Evolutionary conservation across 1,140 invertebrate genomes (phyloP), one percentile per base, ranked within the genome.

Genomic region (Eulimnadia texana): DNA sequence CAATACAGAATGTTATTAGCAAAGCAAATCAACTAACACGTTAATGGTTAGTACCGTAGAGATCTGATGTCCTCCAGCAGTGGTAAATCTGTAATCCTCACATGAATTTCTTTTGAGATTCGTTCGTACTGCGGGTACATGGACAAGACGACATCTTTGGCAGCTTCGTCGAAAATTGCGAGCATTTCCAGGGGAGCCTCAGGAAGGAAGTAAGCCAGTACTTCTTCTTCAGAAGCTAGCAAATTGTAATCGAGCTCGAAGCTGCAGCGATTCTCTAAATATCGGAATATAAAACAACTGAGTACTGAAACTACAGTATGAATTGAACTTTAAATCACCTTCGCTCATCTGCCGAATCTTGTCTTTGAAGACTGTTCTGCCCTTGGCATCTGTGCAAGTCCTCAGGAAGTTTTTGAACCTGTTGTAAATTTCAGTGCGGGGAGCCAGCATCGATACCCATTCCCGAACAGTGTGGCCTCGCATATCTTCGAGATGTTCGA

Each of bases 131-230:
- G 92, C 0, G 96, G 94, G 71, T 93, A 99, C 74, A 97, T 95
- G 28, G 83, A 85, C 16, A 96, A 72, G 0, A 99, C 94, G 61
- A 98, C 82, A 62, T 95, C 90, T 72, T 93, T 95, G 3, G 90
- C 91, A 22, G 94, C 92, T 73, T 93, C 85, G 74, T 98, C 91
- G 74, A 98, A 94, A 62, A 96, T 94, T 68, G 88, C 82, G 11
- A 98, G 72, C 85, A 98, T 94, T 79, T 98, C 90, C 50, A 86
- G 81, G 0, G 97, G 97, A 1, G 95, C 95, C 76, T 99, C 95
- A 3, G 95, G 94, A 49, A 99, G 70, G 70, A 99, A 99, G 73
- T 91, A 98, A 0, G 93, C 94, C 29, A 99, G 75, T 1, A 93
- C 87, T 71, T 95, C 88, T 71, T 96, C 91, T 67, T 90, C 84